Base-by-base conservation (phyloP, 2,113 vertebrate species). In the Fregata magnificens region DNA sequence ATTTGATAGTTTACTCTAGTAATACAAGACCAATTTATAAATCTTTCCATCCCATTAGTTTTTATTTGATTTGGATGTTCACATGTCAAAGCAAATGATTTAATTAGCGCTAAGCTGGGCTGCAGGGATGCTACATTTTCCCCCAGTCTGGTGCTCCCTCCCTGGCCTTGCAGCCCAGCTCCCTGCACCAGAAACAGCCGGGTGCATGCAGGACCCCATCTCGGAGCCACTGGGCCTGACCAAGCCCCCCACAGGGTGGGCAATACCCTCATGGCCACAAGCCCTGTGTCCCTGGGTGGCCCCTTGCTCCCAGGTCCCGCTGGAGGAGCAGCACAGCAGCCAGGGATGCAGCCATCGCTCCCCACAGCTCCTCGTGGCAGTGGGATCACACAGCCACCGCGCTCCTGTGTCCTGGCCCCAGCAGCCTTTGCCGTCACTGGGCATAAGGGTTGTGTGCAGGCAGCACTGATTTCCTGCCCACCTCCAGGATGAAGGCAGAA, bases 1-100 rank as follows among this genome's bases (percentile, higher is more conserved):
- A 32, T 78, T 58, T 67, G 42, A 40, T 72, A 42, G 63, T 86
- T 96, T 66, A 49, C 69, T 81, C 67, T 44, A 26, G 86, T 88
- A 58, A 66, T 56, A 67, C 76, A 56, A 69, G 66, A 88, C 66
- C 73, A 79, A 65, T 93, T 76, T 90, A 89, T 90, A 81, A 87
- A 94, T 95, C 80, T 94, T 94, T 95, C 93, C 74, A 13, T 95
- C 90, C 92, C 85, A 82, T 96, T 96, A 96, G 86, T 77, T 92
- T 94, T 94, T 87, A 93, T 95, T 97, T 96, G 95, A 88, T 95
- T 95, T 92, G 82, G 90, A 83, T 69, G 90, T 84, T 90, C 52
- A 38, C 63, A 40, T 84, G 86, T 94, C 88, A 90, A 74, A 94
- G 86, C 52, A 63, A 74, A 88, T 93, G 16, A 97, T 96, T 97